These are phyloP conservation scores for Falcunculus frontatus DNA, from an alignment of 2,113 vertebrate species.

Conservation along the genomic window DNA sequence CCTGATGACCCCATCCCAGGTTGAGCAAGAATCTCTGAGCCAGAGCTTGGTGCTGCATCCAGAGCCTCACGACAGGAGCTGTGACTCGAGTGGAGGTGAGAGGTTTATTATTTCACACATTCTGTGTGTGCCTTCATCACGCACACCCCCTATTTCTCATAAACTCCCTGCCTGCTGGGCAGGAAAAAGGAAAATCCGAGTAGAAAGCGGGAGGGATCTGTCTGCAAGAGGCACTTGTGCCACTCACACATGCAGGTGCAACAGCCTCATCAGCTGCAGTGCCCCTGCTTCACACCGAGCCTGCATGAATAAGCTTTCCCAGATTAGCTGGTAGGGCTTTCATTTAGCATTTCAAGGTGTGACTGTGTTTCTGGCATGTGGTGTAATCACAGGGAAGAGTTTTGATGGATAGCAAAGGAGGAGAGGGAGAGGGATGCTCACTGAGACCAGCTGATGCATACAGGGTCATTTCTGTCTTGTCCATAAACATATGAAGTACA, in stretches of 20 bases:
- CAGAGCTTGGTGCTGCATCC: rapidly evolving
- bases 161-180: neutral
- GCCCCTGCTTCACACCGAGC: neutral
- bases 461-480: constrained; percentile 67
- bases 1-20: rapidly evolving
- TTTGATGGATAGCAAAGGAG: neutral
- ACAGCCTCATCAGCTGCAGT: neutral
- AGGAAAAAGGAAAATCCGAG: neutral
- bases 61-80: neutral
- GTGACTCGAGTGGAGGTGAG: neutral
- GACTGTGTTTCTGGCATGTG: neutral
- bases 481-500: constrained; percentile 36
- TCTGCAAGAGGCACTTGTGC: neutral
- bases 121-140: neutral
- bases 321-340: neutral
- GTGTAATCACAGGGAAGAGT: neutral
- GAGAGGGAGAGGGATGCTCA: neutral
- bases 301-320: neutral
- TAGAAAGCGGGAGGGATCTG: neutral
- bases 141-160: neutral
- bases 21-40: neutral
- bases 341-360: neutral
- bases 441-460: neutral
- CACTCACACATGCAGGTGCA: neutral
- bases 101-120: neutral